Evolutionary conservation across 2,888 invertebrate genomes (phyloP).

Genomic region (Heliconius hortense): DNA sequence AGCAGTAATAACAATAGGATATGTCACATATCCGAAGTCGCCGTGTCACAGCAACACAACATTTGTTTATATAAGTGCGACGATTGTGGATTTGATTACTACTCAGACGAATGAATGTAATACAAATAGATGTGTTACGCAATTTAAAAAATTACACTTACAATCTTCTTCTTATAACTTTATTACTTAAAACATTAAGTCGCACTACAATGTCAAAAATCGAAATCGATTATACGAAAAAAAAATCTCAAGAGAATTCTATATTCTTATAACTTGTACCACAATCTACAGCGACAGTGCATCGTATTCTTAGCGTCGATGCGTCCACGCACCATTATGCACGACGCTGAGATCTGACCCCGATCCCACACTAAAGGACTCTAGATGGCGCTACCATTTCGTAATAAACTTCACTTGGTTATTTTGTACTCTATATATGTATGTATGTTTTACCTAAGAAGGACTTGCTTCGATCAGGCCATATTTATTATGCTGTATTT

Average conservation of each 20-base stretch:
- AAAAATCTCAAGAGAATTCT: too few relatives aligned
- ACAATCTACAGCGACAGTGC: constrained; percentile 17
- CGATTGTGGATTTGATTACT: too few relatives aligned
- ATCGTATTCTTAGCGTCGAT: constrained; percentile 26
- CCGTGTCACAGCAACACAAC: too few relatives aligned
- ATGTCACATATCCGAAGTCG: too few relatives aligned
- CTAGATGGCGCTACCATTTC: constrained; percentile 41
- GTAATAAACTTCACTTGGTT: constrained; percentile 22
- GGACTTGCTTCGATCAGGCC: neutral
- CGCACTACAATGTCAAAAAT: too few relatives aligned
- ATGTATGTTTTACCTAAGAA: neutral
- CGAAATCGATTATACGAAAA: too few relatives aligned
- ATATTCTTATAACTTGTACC: constrained; percentile 28
- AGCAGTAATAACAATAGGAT: too few relatives aligned
- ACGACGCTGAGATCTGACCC: constrained; percentile 31
- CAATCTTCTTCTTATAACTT: too few relatives aligned
- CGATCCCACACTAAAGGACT: constrained; percentile 37
- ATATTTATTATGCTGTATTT: neutral
- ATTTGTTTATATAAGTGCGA: neutral
- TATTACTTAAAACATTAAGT: too few relatives aligned
- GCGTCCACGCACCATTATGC: constrained; percentile 30
- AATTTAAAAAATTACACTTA: too few relatives aligned
- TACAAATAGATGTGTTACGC: too few relatives aligned
- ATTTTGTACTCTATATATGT: neutral
- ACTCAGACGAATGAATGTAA: too few relatives aligned